phyloP scores from a whole-genome alignment of 2,888 invertebrate genomes.

The Anagyrus pseudococci region DNA sequence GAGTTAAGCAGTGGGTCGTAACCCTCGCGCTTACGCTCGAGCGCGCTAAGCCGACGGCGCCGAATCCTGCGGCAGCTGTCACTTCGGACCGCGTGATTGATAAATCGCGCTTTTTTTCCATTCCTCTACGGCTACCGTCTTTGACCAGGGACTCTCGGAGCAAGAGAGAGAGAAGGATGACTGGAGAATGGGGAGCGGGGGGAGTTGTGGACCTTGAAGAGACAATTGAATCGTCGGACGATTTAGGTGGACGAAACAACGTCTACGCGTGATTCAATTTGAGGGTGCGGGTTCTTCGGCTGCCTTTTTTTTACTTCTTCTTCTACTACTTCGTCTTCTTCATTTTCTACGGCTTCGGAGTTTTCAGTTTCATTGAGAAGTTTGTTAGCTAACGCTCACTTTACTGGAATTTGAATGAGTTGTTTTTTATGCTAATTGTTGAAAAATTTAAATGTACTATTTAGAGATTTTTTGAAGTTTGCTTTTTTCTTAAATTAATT shows the following conservation, averaged over 20 bases:
- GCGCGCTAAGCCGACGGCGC: slow-evolving; percentile 45
- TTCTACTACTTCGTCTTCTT: too few species aligned
- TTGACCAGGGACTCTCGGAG: neutral
- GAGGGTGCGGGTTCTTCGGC: too few species aligned
- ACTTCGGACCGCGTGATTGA: slow-evolving; percentile 52
- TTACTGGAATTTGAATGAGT: too few species aligned
- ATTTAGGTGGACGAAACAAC: neutral
- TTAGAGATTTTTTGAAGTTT: too few species aligned
- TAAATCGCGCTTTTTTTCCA: slow-evolving; percentile 49
- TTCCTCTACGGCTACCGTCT: slow-evolving; percentile 40
- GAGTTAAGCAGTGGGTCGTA: too few species aligned
- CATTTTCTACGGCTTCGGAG: too few species aligned
- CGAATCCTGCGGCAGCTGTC: slow-evolving; percentile 53
- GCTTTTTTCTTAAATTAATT: too few species aligned
- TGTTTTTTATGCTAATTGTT: too few species aligned
- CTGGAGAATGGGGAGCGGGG: neutral
- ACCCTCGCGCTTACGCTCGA: neutral
- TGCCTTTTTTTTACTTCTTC: too few species aligned
- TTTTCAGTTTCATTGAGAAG: too few species aligned
- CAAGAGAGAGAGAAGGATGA: neutral
- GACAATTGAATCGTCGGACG: slow-evolving; percentile 29
- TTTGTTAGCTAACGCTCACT: too few species aligned
- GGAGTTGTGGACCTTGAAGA: neutral
- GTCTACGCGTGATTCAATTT: neutral
- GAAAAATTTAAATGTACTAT: too few species aligned